Evolutionary conservation across 2,113 vertebrate genomes (phyloP).

Genomic region (Dissostichus mawsoni): DNA sequence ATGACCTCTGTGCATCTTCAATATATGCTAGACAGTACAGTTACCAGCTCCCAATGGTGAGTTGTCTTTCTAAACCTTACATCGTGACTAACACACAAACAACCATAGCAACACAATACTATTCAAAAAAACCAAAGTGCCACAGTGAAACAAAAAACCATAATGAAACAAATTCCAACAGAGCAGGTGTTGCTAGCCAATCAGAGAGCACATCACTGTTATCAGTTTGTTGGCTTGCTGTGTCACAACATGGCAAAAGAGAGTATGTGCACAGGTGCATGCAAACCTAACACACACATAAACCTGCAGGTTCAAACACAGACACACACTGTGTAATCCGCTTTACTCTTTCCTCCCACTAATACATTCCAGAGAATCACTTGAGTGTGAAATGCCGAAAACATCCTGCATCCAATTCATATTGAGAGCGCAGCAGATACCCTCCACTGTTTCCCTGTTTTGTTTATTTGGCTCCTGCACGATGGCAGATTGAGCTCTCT

Average conservation of each 20-base stretch:
- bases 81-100: neutral
- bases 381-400: slow-evolving; percentile 72
- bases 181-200: slow-evolving; percentile 40
- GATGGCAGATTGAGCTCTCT: slow-evolving; percentile 53
- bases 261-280: slow-evolving; percentile 25
- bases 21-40: neutral
- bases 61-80: neutral
- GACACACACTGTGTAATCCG: slow-evolving; percentile 56
- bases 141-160: neutral
- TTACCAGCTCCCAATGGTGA: neutral
- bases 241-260: slow-evolving; percentile 38
- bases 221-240: neutral
- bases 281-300: slow-evolving; percentile 10
- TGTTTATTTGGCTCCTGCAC: slow-evolving; percentile 59
- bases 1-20: no score
- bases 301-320: slow-evolving; percentile 25
- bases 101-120: neutral
- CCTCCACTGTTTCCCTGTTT: slow-evolving; percentile 41
- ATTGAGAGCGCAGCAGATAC: slow-evolving; percentile 57
- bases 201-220: slow-evolving; percentile 7
- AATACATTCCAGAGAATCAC: slow-evolving; percentile 60
- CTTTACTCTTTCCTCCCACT: slow-evolving; percentile 58
- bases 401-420: slow-evolving; percentile 65
- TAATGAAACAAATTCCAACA: slow-evolving; percentile 2
- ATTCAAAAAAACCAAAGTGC: neutral